Evolutionary conservation across 2,888 invertebrate genomes (phyloP), one percentile per base, ranked within the genome.

Genomic region (Pocota personata): DNA sequence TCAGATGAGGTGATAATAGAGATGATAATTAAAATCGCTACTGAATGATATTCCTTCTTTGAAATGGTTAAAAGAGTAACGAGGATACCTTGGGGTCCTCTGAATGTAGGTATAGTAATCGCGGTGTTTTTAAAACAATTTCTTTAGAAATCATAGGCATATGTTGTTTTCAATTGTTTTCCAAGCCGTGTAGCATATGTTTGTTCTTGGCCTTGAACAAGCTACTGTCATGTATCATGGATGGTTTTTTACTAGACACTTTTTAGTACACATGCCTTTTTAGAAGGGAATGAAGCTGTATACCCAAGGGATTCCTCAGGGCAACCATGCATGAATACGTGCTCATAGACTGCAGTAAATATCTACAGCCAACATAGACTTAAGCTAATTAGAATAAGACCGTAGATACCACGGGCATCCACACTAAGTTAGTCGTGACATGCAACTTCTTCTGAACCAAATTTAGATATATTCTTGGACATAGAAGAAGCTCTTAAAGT

Each of bases 21-120:
- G 66, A 71, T 72, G 67, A 73, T 76, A 75, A 79, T 58, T 66
- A 30, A 66, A 37, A 30, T 58, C 1, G 71, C 79, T 71, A 75
- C 75, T 55, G 67, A 50, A n/a, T 7, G 40, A 21, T 46, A 24
- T 8, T 19, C 12, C 35, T 35, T 24, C 1, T 57, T 35, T 55
- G 1, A 19, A 46, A 24, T 24, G 30, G 24, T 21, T 58, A 27
- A 24, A 37, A 14, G 35, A 16, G 0, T 2, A 32, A 0, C 3
- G 46, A 71, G 14, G 55, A 57, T 57, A 30, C 8, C 3, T 35
- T 52, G 8, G 46, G 62, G 52, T 40, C 35, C 21, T n/a, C 19
- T 50, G 12, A 32, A 32, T 10, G 1, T 16, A n/a, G 14, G 5
- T 46, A n/a, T 3, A 7, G 3, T 16, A 43, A n/a, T 24, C 37